Percentiles rank a stretch among this genome's conserved stretches.
These are phyloP conservation scores for Metopolophium dirhodum DNA, from an alignment of 1,140 invertebrate species.

Conservation along the genomic window DNA sequence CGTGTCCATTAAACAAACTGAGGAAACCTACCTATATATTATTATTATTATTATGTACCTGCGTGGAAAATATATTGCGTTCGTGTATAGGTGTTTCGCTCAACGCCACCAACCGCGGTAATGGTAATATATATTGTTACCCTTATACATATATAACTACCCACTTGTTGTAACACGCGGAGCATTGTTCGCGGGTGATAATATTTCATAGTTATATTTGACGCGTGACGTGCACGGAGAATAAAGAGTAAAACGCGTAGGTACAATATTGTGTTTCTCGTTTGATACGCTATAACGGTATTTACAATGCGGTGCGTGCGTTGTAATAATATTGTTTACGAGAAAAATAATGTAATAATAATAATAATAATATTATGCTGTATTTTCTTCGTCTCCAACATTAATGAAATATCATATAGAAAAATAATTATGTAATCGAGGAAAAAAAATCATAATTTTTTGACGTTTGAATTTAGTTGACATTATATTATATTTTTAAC, in stretches of 20 bases:
- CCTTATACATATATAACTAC: neutral
- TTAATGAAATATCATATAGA: neutral
- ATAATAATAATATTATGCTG: neutral
- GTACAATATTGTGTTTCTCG: neutral
- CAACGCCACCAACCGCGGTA: neutral
- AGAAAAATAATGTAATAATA: neutral
- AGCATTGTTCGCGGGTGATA: neutral
- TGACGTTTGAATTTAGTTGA: no score
- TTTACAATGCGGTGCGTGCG: neutral
- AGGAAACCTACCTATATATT: no score
- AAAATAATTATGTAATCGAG: neutral
- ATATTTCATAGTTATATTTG: constrained; percentile 18
- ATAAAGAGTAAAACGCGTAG: constrained; percentile 8
- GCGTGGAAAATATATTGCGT: neutral
- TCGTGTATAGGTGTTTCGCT: neutral
- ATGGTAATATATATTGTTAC: constrained; percentile 4
- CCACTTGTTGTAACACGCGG: neutral
- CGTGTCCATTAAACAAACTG: no score
- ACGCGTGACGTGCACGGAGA: neutral
- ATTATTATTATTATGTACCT: no score
- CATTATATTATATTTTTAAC: no score
- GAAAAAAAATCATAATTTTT: no score
- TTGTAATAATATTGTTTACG: constrained; percentile 4
- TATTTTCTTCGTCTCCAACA: neutral
- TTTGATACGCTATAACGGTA: neutral